A percentile compares a stretch with the other conserved stretches of the same genome.
Conservation (phyloP, 2,888 invertebrate species). For the Ceramica pisi region DNA sequence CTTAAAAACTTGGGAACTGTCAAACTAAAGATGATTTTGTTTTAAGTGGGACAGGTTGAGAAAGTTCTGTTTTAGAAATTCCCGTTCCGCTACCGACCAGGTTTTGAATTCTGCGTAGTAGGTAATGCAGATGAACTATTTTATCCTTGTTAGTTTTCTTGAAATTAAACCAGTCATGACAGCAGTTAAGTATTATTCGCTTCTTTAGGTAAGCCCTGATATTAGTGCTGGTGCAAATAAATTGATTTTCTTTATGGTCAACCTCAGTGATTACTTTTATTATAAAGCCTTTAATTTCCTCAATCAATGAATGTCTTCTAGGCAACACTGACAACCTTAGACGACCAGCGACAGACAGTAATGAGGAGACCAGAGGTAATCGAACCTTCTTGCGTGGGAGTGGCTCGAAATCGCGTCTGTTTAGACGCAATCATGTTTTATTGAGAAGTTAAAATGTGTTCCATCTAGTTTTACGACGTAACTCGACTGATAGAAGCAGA, state of each 20-base stretch:
- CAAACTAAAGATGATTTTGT: too few species aligned
- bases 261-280: constrained; percentile 2
- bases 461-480: constrained; percentile 58
- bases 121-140: too few species aligned
- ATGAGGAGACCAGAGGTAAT: constrained; percentile 62
- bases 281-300: constrained; percentile 13
- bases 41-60: too few species aligned
- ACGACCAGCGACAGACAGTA: constrained; percentile 39
- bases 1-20: too few species aligned
- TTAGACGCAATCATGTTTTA: constrained; percentile 64
- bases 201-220: neutral
- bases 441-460: constrained; percentile 56
- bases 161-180: too few species aligned
- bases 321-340: constrained; percentile 51
- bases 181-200: neutral
- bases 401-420: constrained; percentile 57
- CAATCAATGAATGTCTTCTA: constrained; percentile 19
- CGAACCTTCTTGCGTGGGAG: constrained; percentile 65
- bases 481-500: constrained; percentile 39
- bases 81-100: too few species aligned
- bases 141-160: too few species aligned
- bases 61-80: too few species aligned
- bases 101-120: neutral
- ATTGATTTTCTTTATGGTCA: neutral
- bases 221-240: neutral